Conservation (phyloP, 2,888 invertebrate species). For the Leptopilina myrica region DNA sequence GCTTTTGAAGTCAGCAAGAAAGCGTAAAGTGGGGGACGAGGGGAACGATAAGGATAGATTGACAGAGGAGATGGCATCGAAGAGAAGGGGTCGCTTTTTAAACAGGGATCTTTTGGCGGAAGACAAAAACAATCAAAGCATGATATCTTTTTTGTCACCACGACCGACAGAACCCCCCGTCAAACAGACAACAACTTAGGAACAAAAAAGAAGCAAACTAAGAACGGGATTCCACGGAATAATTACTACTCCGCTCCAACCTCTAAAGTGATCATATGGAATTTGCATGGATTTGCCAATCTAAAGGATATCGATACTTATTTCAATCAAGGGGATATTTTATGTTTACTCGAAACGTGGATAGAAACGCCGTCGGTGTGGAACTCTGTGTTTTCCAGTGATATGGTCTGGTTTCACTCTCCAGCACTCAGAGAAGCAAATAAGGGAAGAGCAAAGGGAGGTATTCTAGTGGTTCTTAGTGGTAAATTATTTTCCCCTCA, state of each 20-base stretch:
- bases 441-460: neutral
- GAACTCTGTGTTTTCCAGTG: neutral
- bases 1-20: no score
- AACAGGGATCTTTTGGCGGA: no score
- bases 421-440: neutral
- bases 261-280: neutral
- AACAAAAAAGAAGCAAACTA: neutral
- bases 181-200: no score
- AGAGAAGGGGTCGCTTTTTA: no score
- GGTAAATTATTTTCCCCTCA: neutral
- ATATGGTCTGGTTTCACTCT: neutral
- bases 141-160: neutral
- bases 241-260: neutral
- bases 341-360: neutral
- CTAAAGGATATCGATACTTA: neutral
- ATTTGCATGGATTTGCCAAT: neutral
- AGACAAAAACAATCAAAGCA: no score
- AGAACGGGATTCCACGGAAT: neutral
- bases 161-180: no score
- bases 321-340: neutral
- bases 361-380: neutral
- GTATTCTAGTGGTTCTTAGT: neutral
- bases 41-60: no score
- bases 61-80: no score
- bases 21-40: no score